Conservation (phyloP, 2,888 invertebrate species). For the Eupithecia dodoneata region DNA sequence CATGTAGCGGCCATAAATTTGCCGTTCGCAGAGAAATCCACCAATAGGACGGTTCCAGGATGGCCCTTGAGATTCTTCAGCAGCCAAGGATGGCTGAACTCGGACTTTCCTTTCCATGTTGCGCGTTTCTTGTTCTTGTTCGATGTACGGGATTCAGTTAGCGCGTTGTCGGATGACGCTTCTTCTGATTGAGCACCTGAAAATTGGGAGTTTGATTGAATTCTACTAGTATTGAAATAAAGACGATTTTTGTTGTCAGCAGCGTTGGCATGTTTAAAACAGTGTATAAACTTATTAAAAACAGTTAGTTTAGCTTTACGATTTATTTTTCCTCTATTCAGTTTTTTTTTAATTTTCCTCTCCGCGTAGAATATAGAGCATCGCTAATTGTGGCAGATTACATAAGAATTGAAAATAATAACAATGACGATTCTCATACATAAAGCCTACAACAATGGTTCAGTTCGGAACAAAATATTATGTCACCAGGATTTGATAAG, state of each 20-base stretch:
- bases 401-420: not conserved
- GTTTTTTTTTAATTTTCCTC: not conserved
- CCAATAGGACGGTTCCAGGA: constrained; percentile 88
- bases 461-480: constrained; percentile 16
- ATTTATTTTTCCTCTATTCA: not conserved
- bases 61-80: constrained; percentile 93
- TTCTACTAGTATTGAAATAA: not conserved
- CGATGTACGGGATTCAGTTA: constrained; percentile 58
- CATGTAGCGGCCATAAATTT: constrained; percentile 93
- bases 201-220: constrained; percentile 31
- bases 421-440: not conserved
- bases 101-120: constrained; percentile 79
- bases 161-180: constrained; percentile 61
- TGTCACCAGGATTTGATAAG: constrained; percentile 27
- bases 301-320: too few relatives aligned
- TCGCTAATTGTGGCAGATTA: not conserved
- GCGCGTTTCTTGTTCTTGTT: constrained; percentile 82
- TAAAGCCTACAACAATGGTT: not conserved
- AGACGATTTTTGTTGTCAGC: not conserved
- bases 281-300: too few relatives aligned
- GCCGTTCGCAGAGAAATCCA: constrained; percentile 93
- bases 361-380: not conserved
- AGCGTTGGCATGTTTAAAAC: too few relatives aligned
- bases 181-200: constrained; percentile 67
- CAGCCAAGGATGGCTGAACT: constrained; percentile 90